Percentiles rank a stretch among this genome's conserved stretches.
phyloP scores from a whole-genome alignment of 2,797 vertebrate species.

The Microctenopoma stevenorrisi region DNA sequence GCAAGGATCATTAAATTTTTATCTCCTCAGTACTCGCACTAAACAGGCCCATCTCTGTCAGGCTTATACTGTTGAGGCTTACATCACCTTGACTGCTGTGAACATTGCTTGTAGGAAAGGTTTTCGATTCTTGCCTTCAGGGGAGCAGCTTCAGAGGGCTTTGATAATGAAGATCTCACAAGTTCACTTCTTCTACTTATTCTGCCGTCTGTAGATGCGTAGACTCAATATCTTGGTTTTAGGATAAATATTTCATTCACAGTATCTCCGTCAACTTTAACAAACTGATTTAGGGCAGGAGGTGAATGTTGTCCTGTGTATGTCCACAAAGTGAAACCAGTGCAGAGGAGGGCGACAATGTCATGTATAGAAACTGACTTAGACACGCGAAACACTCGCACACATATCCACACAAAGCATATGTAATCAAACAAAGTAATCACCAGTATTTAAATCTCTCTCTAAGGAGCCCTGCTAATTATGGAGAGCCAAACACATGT shows the following conservation, averaged over 20 bases:
- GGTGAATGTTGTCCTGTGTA: neutral
- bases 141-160: constrained; percentile 50
- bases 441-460: constrained; percentile 75
- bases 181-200: constrained; percentile 1
- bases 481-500: constrained; percentile 76
- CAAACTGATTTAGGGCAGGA: constrained; percentile 42
- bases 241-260: constrained; percentile 9
- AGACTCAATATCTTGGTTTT: constrained; percentile 20
- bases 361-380: neutral
- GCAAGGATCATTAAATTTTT: constrained; percentile 57
- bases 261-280: constrained; percentile 35
- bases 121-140: constrained; percentile 48
- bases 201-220: constrained; percentile 2
- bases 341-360: constrained; percentile 10
- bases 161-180: constrained; percentile 56
- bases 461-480: constrained; percentile 75
- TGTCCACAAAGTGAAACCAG: constrained; percentile 20
- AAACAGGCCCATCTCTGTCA: constrained; percentile 56
- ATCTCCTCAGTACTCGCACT: constrained; percentile 39
- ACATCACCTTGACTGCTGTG: constrained; percentile 54
- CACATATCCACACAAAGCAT: constrained; percentile 32
- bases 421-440: constrained; percentile 78
- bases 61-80: constrained; percentile 41
- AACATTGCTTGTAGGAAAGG: constrained; percentile 48
- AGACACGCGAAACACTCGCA: constrained; percentile 5